Evolutionary conservation across 2,888 invertebrate genomes (phyloP), one percentile per base, ranked within the genome.

Genomic region (Campoletis raptor): DNA sequence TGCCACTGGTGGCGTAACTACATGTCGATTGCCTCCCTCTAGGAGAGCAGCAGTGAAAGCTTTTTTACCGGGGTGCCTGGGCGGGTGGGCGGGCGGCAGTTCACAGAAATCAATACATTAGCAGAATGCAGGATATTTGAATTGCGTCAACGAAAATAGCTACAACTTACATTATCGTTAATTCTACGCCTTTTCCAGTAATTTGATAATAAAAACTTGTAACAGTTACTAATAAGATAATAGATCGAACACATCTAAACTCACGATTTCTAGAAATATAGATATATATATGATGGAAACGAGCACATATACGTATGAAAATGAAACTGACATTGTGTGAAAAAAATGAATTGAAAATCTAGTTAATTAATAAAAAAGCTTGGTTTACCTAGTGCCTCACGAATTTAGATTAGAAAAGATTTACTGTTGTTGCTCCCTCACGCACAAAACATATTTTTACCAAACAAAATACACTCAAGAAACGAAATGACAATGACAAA

Each of bases 21-120:
- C 80, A 81, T 66, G 76, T 83, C 66, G 21, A 69, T 30, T 48
- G 81, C 21, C 86, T 81, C 86, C 87, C 85, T 87, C 87, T 87
- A 76, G 84, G 78, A 76, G 79, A 79, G 66, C 82, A 79, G 69
- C 76, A 70, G 80, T 66, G 76, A 30, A 87, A 87, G 79, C 79
- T 85, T 69, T 61, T 82, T 40, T 48, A 70, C 76, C 79, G 70
- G 85, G 81, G 18, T 52, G 24, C 83, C 52, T 76, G 79, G 61
- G 61, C 15, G 30, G 30, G 61, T 61, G 61, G 61, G 30, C 61
- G 61, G 61, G 61, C 61, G 61, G 78, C 37, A 82, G 81, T 82
- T 85, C 78, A 82, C 45, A 57, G 57, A 74, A 74, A 74, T 74
- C 74, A 57, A 57, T 57, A 57, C 70, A 73, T 85, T 82, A 30